Percentiles rank a stretch among this genome's conserved stretches.
Conservation (phyloP, 2,888 invertebrate genomes). For the Mantis religiosa region DNA sequence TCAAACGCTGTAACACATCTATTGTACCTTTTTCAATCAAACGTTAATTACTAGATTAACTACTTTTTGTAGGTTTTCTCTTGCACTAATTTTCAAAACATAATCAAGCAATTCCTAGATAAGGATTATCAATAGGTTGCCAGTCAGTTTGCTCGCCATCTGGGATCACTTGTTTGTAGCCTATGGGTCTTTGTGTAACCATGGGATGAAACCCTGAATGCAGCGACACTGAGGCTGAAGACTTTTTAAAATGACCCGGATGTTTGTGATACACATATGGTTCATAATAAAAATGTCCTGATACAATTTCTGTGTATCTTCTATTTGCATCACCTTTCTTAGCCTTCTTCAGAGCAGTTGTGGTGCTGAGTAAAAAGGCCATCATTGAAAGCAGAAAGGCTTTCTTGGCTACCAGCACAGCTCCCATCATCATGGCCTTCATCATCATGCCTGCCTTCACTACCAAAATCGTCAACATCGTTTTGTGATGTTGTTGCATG, state of each 20-base stretch:
- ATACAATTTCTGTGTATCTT: background rate
- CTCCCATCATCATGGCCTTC: conserved; percentile 50
- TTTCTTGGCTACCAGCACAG: conserved; percentile 59
- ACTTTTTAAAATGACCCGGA: background rate
- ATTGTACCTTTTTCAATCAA: no score
- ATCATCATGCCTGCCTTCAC: conserved; percentile 39
- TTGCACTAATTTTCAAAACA: no score
- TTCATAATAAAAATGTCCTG: background rate
- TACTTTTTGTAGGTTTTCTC: no score
- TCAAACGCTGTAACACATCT: no score
- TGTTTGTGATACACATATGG: background rate
- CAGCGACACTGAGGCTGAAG: background rate
- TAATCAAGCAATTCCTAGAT: background rate
- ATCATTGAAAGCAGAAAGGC: conserved; percentile 56
- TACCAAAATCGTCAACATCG: conserved; percentile 36
- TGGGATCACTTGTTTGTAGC: background rate
- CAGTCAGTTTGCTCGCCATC: background rate
- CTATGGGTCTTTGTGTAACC: background rate
- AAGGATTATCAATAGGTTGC: background rate
- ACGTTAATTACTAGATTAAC: no score
- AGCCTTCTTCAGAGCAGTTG: conserved; percentile 44
- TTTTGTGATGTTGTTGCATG: background rate
- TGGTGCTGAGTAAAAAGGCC: conserved; percentile 56
- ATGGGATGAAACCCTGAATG: background rate
- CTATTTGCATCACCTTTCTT: background rate